These are phyloP conservation scores for Fragum fragum DNA, from an alignment of 2,888 invertebrate genomes.

Conservation along the genomic window DNA sequence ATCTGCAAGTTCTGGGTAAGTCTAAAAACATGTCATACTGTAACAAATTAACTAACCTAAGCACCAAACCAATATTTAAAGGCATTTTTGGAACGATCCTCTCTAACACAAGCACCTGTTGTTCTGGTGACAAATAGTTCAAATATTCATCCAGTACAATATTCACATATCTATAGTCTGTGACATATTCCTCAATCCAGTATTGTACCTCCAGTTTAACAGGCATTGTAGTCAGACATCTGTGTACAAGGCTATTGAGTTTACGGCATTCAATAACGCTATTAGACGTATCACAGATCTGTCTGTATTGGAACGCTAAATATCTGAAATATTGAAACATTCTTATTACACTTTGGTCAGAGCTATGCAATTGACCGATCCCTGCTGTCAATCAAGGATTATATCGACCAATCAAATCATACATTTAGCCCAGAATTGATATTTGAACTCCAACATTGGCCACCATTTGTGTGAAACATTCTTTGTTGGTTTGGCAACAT, in stretches of 20 bases:
- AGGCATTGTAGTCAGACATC: slow-evolving; percentile 72
- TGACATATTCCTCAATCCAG: slow-evolving; percentile 62
- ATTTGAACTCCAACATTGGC: no score
- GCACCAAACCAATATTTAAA: slow-evolving; percentile 73
- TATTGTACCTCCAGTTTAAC: slow-evolving; percentile 67
- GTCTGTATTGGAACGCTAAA: slow-evolving; percentile 69
- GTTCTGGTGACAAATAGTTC: slow-evolving; percentile 66
- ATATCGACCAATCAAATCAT: no score
- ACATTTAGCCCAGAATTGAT: no score
- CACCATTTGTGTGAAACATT: no score
- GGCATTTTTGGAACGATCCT: slow-evolving; percentile 77
- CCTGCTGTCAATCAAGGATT: no score
- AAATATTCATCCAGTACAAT: slow-evolving; percentile 75
- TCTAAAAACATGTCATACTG: no score
- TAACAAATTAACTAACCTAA: slow-evolving; percentile 77
- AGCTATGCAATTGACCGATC: no score
- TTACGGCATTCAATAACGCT: slow-evolving; percentile 42
- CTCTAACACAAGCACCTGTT: slow-evolving; percentile 67
- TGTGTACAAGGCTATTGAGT: slow-evolving; percentile 65
- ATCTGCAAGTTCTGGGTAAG: no score
- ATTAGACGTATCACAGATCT: slow-evolving; percentile 34
- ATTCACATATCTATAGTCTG: slow-evolving; percentile 76
- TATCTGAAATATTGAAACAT: slow-evolving; percentile 74
- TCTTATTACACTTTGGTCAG: no score
- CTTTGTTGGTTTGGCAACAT: no score